phyloP scores from a whole-genome alignment of 1,140 invertebrate species.

The Sycobia sp. region DNA sequence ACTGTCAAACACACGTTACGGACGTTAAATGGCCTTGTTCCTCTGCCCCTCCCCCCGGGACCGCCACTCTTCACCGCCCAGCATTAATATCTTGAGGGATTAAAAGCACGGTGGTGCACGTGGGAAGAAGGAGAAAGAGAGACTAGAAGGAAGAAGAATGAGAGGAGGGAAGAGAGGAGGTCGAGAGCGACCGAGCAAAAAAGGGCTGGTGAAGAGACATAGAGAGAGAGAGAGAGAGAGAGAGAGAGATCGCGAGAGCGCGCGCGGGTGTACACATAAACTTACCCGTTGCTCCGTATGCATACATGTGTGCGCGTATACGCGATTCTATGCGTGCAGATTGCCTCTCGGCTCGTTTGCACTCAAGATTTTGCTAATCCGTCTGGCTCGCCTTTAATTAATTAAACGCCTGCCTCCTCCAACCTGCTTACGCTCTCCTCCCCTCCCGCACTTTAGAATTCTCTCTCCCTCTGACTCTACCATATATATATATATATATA shows the following conservation, averaged over 20 bases:
- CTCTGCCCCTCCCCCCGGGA: conserved; percentile 37
- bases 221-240: background rate
- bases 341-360: conserved; percentile 47
- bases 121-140: no score
- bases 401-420: conserved; percentile 43
- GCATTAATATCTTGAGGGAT: conserved; percentile 57
- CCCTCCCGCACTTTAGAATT: no score
- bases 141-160: no score
- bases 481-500: no score
- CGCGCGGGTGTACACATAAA: no score
- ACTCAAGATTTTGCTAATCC: conserved; percentile 52
- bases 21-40: conserved; percentile 53
- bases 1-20: conserved; percentile 31
- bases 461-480: no score
- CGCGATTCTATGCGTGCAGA: conserved; percentile 31
- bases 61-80: no score
- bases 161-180: conserved; percentile 1
- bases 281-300: no score
- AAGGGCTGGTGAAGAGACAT: background rate
- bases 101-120: conserved; percentile 52
- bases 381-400: conserved; percentile 42
- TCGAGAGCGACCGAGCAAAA: background rate
- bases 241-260: background rate
- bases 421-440: no score
- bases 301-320: no score